Base-by-base conservation (phyloP, 2,113 vertebrate genomes). In the Macquaria ambigua region DNA sequence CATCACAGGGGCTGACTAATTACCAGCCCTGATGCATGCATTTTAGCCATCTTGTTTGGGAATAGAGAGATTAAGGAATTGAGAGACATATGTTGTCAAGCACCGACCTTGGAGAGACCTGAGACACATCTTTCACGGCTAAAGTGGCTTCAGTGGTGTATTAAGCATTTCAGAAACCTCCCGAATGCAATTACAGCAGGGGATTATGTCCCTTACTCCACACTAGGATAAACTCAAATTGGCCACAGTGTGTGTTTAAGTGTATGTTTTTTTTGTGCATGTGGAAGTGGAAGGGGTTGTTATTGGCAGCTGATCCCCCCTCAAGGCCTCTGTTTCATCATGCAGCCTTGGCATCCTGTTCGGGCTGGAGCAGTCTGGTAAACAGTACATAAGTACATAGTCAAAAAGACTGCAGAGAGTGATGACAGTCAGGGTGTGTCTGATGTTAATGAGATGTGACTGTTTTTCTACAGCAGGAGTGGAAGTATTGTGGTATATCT, bases 1-100 rank as follows among this genome's bases (percentile, higher is more conserved):
- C 78, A 28, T 85, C 69, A 70, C 55, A 85, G 81, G 10, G 66
- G 59, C 21, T 16, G 74, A 66, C 80, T 93, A 91, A 94, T 94
- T 89, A 90, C 75, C 87, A 25, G 43, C 50, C 62, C 75, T 76
- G 48, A 66, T 53, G 81, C 79, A 55, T 81, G 14, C 53, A 64
- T 91, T 85, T 64, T 77, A 74, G 75, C 81, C 64, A 64, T 84
- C 82, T 8, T 78, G 83, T 86, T 85, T 79, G 79, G 77, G 84
- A 93, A 91, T 77, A 74, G 81, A 87, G 75, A 89, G 92, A 94
- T 95, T 94, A 93, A 80, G 73, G 83, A 89, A 89, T 79, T 56
- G 67, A 84, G 85, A 82, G 81, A 84, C 88, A 76, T 75, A 84
- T 73, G 78, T 55, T 89, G 86, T 86, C 72, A 89, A 93, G 92